Evolutionary conservation across 2,888 invertebrate species (phyloP).

Genomic region (Drosophila falleni): DNA sequence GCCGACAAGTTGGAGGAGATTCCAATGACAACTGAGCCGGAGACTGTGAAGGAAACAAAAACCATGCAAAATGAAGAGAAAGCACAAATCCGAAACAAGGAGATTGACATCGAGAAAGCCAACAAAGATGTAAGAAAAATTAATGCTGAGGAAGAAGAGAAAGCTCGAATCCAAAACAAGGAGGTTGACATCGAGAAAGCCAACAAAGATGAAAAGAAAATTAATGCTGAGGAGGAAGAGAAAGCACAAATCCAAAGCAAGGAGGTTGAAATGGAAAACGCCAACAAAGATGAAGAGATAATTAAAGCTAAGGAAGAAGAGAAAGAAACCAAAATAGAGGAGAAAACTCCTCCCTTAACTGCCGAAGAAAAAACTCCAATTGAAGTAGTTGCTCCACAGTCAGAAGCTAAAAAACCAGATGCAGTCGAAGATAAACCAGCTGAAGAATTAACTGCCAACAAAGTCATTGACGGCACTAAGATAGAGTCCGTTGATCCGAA

Average conservation of each 20-base stretch:
- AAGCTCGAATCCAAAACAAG: no score
- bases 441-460: constrained; percentile 2
- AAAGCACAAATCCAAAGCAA: no score
- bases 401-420: constrained; percentile 7
- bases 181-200: constrained; percentile 18
- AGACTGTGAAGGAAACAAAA: constrained; percentile 65
- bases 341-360: background rate
- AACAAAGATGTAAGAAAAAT: background rate
- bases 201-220: background rate
- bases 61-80: constrained; percentile 68
- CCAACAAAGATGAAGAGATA: background rate
- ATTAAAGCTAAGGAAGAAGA: background rate
- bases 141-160: background rate
- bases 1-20: constrained; percentile 38
- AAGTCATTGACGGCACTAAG: constrained; percentile 46
- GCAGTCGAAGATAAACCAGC: background rate
- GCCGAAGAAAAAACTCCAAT: background rate
- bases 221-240: background rate
- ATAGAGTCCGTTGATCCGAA: constrained; percentile 66
- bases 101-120: constrained; percentile 8
- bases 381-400: background rate
- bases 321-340: background rate
- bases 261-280: background rate
- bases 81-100: constrained; percentile 48
- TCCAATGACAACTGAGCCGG: constrained; percentile 46